Conservation (phyloP, 2,113 vertebrate genomes). For the Sylvia atricapilla region DNA sequence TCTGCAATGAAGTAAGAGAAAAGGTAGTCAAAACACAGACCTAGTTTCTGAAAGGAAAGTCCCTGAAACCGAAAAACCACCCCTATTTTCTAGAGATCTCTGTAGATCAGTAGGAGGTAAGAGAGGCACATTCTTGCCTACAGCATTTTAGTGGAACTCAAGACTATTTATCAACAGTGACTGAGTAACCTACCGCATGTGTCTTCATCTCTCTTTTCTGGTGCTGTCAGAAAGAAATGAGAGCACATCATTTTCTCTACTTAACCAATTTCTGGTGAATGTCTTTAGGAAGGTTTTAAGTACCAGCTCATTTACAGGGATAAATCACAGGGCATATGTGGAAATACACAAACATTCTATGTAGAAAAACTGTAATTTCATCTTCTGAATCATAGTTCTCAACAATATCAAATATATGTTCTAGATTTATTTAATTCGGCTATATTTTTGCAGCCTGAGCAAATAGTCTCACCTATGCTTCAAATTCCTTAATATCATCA, state of each 20-base stretch:
- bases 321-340: background rate
- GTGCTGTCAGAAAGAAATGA: slow-evolving; percentile 61
- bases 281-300: slow-evolving; percentile 21
- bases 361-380: background rate
- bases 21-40: background rate
- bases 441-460: background rate
- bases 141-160: background rate
- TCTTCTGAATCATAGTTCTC: background rate
- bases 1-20: background rate
- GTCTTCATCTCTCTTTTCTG: slow-evolving; percentile 65
- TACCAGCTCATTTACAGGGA: background rate
- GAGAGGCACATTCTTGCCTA: background rate
- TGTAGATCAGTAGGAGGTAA: background rate
- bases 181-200: slow-evolving; percentile 24
- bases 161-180: slow-evolving; percentile 26
- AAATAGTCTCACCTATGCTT: background rate
- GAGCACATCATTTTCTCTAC: slow-evolving; percentile 54
- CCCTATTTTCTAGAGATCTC: background rate
- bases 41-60: background rate
- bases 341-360: background rate
- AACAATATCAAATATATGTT: background rate
- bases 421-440: background rate
- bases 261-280: background rate
- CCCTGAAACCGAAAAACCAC: background rate
- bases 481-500: background rate